Evolutionary conservation across 1,140 invertebrate genomes (phyloP), one percentile per base, ranked within the genome.

Genomic region (Anoplolepis gracilipes): DNA sequence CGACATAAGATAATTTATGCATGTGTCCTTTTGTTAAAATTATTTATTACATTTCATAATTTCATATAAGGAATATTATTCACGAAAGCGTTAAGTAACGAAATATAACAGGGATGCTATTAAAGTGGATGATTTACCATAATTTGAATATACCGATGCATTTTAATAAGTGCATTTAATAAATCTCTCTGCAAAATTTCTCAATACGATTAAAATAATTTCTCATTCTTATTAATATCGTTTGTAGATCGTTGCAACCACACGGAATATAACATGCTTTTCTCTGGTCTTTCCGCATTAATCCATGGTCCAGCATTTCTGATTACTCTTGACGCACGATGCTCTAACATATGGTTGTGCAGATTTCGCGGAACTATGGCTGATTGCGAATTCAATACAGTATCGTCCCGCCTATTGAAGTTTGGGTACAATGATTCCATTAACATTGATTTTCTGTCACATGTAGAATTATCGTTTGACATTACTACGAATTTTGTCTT

Each of bases 241-340:
- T 75, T 46, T 16, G 65, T 81, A 22, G 42, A 87, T 22, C 84
- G 90, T 53, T 89, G 89, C 42, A 92, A 87, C 91, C 91, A 92
- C 3, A 57, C 82, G 30, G 91, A 87, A 57, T 92, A 92, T 22
- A 92, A 2, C 10, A 91, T 79, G 2, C 55, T 65, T 22, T 92
- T 92, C n/a, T 89, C 91, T 1, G 85, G 59, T 64, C 82, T 87
- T 4, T 87, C 70, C 0, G 11, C 1, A 3, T 28, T 25, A 67
- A 36, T 65, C 59, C 33, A 39, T 2, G 19, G 8, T 59, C 11
- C 25, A 10, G 39, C 19, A 30, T 22, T 57, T 79, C 6, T 25
- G 11, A 46, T 61, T 33, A 16, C 19, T 11, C 2, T 72, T 59
- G 36, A 2, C 25, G 13, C 62, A 30, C 16, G 42, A 69, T 53